Evolutionary conservation across 1,140 invertebrate genomes (phyloP).

Genomic region (Plodia interpunctella): DNA sequence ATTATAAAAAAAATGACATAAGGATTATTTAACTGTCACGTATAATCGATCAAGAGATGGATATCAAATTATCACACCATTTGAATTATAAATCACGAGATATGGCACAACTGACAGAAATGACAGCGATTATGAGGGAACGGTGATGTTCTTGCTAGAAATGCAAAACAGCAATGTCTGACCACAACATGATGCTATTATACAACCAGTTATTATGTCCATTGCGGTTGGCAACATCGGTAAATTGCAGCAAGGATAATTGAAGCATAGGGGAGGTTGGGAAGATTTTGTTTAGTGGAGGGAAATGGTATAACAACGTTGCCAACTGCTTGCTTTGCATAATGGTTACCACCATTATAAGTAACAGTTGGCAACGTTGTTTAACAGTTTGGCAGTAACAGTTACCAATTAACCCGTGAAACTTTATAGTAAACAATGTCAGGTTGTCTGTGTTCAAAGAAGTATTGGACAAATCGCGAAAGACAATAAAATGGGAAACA

Average conservation of each 20-base stretch:
- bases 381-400: too few species aligned
- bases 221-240: slow-evolving; percentile 36
- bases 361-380: too few species aligned
- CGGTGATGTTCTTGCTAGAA: slow-evolving; percentile 34
- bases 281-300: background rate
- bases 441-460: too few species aligned
- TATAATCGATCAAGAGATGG: slow-evolving; percentile 37
- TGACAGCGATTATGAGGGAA: slow-evolving; percentile 39
- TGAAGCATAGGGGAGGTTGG: background rate
- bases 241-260: slow-evolving; percentile 27
- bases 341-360: too few species aligned
- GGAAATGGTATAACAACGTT: too few species aligned
- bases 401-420: too few species aligned
- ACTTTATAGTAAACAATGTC: too few species aligned
- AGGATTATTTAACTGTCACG: background rate
- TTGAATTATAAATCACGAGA: slow-evolving; percentile 33
- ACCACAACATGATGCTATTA: slow-evolving; percentile 36
- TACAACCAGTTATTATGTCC: slow-evolving; percentile 48
- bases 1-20: background rate
- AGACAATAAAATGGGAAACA: too few species aligned
- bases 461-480: too few species aligned
- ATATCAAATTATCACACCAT: slow-evolving; percentile 44
- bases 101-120: slow-evolving; percentile 36
- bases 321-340: too few species aligned
- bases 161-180: slow-evolving; percentile 46